Evolutionary conservation across 1,140 invertebrate species (phyloP).

Genomic region (Drosophila sucinea): DNA sequence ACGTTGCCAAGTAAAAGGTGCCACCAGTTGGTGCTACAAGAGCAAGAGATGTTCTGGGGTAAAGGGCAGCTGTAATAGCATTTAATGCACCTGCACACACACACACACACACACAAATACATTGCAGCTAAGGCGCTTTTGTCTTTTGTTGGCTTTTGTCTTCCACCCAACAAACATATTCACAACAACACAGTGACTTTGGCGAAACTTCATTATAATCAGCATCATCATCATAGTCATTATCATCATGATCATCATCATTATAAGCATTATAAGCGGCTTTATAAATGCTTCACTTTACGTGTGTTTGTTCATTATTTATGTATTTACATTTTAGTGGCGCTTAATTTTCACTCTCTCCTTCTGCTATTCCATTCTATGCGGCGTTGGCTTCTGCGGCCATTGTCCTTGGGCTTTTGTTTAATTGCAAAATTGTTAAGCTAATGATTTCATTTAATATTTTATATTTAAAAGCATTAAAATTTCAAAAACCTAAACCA

Average conservation of each 20-base stretch:
- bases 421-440: slow-evolving; percentile 57
- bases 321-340: slow-evolving; percentile 58
- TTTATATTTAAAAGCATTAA: slow-evolving; percentile 45
- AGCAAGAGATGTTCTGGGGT: not conserved
- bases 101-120: slow-evolving; percentile 24
- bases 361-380: not conserved
- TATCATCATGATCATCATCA: slow-evolving; percentile 40
- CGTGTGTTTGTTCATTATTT: slow-evolving; percentile 64
- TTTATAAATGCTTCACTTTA: slow-evolving; percentile 68
- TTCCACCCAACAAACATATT: slow-evolving; percentile 3
- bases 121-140: slow-evolving; percentile 60
- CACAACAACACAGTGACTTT: slow-evolving; percentile 40
- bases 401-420: slow-evolving; percentile 24
- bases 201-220: slow-evolving; percentile 29
- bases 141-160: slow-evolving; percentile 54
- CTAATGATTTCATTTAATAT: slow-evolving; percentile 70
- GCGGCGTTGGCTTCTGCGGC: not conserved
- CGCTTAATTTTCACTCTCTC: slow-evolving; percentile 65
- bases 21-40: slow-evolving; percentile 1
- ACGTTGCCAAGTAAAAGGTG: slow-evolving; percentile 65
- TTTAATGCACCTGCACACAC: slow-evolving; percentile 73
- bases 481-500: slow-evolving; percentile 19
- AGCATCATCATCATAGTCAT: slow-evolving; percentile 25
- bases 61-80: slow-evolving; percentile 59
- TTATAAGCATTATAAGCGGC: slow-evolving; percentile 57